These are phyloP conservation scores for Chrosomus eos DNA, from an alignment of 2,797 vertebrate species.

Conservation along the genomic window DNA sequence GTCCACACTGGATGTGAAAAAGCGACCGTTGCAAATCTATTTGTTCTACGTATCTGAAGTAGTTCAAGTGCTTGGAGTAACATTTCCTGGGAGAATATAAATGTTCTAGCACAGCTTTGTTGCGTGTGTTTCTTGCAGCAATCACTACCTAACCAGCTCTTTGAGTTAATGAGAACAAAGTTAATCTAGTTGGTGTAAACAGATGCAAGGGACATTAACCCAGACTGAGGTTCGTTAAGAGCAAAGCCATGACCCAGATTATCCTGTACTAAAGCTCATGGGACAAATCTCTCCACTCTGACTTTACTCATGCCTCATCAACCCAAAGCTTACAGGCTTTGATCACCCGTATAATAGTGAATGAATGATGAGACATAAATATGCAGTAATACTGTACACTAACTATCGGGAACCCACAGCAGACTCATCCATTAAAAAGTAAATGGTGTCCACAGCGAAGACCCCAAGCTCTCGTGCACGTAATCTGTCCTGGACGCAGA, in stretches of 20 bases:
- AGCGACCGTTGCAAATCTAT: too few relatives aligned
- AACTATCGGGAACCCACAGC: not conserved
- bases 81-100: not conserved
- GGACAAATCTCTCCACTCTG: slow-evolving; percentile 12
- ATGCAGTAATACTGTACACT: not conserved
- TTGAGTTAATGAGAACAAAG: slow-evolving; percentile 24
- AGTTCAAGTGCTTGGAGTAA: too few relatives aligned
- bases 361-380: not conserved
- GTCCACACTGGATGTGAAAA: too few relatives aligned
- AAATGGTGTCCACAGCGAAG: not conserved
- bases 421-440: slow-evolving; percentile 1
- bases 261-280: not conserved
- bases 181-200: slow-evolving; percentile 34
- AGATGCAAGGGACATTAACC: not conserved
- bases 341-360: not conserved
- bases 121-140: not conserved
- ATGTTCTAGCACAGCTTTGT: not conserved
- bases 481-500: not conserved
- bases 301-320: slow-evolving; percentile 15
- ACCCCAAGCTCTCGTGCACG: not conserved
- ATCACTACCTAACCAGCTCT: not conserved
- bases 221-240: slow-evolving; percentile 35
- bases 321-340: not conserved
- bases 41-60: too few relatives aligned
- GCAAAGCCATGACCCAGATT: slow-evolving; percentile 35